Conservation (phyloP, 1,140 invertebrate genomes). For the Papilio helenus region DNA sequence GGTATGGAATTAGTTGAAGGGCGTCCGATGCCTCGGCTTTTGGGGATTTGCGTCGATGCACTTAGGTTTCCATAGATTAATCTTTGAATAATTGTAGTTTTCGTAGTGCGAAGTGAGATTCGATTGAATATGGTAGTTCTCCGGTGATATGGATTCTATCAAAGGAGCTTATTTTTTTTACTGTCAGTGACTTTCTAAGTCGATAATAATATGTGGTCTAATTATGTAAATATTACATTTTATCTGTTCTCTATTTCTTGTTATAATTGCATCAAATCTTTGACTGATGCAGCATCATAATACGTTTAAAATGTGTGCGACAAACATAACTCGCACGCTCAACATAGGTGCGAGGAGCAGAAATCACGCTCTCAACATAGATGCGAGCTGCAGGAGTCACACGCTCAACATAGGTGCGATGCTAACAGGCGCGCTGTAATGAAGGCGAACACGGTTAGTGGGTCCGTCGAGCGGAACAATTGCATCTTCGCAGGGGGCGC, state of each 20-base stretch:
- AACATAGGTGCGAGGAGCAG: background rate
- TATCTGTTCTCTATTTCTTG: no score
- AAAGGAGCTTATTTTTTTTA: background rate
- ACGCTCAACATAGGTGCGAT: conserved; percentile 45
- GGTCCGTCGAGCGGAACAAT: conserved; percentile 61
- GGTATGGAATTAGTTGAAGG: conserved; percentile 52
- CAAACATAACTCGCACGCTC: background rate
- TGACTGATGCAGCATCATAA: no score
- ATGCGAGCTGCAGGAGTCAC: background rate
- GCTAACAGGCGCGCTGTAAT: conserved; percentile 51
- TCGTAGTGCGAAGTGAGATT: background rate
- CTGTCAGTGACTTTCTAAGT: no score
- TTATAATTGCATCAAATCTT: no score
- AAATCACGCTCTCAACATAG: background rate
- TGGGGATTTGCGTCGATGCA: background rate
- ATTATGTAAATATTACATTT: no score
- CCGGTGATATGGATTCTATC: background rate
- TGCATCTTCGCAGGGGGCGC: conserved; percentile 58
- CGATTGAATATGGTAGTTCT: background rate
- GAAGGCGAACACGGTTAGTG: conserved; percentile 62
- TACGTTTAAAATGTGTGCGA: no score
- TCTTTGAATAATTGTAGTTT: conserved; percentile 1
- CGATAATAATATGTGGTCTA: no score
- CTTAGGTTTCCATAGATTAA: conserved; percentile 33
- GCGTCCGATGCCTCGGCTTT: conserved; percentile 23